Percentiles rank a stretch among this genome's conserved stretches.
Conservation (phyloP, 2,113 vertebrate species). For the Chaenogobius annularis region DNA sequence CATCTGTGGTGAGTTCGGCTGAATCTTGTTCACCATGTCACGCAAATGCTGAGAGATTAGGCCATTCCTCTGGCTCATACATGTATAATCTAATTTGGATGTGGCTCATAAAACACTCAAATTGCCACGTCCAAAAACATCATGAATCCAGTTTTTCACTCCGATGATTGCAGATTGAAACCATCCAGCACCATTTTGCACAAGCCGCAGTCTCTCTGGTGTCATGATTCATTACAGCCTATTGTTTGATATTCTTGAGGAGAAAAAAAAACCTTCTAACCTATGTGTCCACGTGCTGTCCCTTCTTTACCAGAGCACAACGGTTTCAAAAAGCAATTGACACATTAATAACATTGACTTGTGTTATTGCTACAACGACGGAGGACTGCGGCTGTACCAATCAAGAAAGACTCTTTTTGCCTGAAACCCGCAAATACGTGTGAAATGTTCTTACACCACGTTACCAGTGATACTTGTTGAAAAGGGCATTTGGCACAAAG, state of each 20-base stretch:
- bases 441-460: too few species aligned
- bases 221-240: constrained; percentile 11
- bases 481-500: neutral
- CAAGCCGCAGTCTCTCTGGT: constrained; percentile 13
- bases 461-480: neutral
- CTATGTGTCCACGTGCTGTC: too few species aligned
- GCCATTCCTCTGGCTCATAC: neutral
- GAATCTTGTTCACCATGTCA: neutral
- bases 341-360: too few species aligned
- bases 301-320: too few species aligned
- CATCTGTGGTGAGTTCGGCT: neutral
- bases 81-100: neutral
- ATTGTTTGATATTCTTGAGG: constrained; percentile 12
- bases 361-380: too few species aligned
- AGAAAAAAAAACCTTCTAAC: too few species aligned
- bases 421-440: too few species aligned
- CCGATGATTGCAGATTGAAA: neutral
- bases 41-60: neutral
- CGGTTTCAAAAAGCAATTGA: too few species aligned
- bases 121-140: neutral
- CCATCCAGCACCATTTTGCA: constrained; percentile 15
- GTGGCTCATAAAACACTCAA: neutral
- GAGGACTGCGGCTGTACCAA: too few species aligned
- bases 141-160: neutral
- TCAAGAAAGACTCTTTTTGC: too few species aligned